A percentile compares a stretch with the other conserved stretches of the same genome.
Conservation (phyloP, 2,797 vertebrate genomes). For the Harpagifer antarcticus region DNA sequence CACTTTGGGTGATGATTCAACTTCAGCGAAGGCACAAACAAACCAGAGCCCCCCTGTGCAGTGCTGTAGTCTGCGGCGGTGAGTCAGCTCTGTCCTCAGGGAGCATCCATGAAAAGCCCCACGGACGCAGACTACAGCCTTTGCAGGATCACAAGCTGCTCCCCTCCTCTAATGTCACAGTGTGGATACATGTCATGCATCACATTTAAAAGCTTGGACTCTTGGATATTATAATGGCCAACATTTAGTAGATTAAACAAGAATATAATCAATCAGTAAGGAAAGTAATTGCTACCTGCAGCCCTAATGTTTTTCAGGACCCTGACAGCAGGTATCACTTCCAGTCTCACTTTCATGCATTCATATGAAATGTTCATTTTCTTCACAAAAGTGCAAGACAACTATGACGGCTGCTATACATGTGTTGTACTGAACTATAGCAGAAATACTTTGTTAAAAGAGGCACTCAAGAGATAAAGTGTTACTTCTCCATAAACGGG, state of each 20-base stretch:
- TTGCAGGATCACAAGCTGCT: conserved; percentile 41
- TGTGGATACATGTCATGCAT: conserved; percentile 18
- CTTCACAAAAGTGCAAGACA: conserved; percentile 12
- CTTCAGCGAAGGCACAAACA: conserved; percentile 48
- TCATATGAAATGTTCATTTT: conserved; percentile 28
- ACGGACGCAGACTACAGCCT: conserved; percentile 48
- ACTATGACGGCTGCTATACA: background rate
- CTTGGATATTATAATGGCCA: background rate
- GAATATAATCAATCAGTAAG: background rate
- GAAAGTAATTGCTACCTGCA: background rate
- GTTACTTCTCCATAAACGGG: background rate
- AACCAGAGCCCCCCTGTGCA: conserved; percentile 39
- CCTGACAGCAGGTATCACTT: conserved; percentile 1
- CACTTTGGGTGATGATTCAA: conserved; percentile 46
- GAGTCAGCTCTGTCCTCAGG: conserved; percentile 72
- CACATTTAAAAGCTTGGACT: conserved; percentile 10
- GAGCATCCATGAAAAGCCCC: conserved; percentile 36
- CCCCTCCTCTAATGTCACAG: conserved; percentile 21
- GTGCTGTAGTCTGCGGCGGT: conserved; percentile 71
- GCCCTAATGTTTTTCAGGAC: background rate
- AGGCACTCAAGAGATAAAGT: background rate
- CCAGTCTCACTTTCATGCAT: conserved; percentile 3
- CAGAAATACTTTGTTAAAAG: background rate
- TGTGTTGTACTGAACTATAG: too few species aligned
- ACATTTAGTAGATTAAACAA: background rate